Evolutionary conservation across 2,113 vertebrate genomes (phyloP).

Genomic region (Turdus rufiventris): DNA sequence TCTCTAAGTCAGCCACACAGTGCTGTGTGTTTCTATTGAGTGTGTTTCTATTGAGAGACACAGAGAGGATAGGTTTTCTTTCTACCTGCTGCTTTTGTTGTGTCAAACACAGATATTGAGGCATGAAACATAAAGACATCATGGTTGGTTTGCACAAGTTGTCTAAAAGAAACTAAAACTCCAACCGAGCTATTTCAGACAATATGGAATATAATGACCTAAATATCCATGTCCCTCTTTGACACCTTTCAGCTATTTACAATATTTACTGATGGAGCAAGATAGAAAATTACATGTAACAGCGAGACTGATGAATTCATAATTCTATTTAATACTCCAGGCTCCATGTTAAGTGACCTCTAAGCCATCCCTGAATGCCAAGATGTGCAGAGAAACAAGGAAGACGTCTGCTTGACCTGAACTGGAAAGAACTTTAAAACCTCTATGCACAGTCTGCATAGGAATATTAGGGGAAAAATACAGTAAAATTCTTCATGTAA

Average conservation of each 20-base stretch:
- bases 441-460: not conserved
- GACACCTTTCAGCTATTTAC: not conserved
- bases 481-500: constrained; percentile 36
- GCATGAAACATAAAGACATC: not conserved
- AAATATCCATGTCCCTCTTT: not conserved
- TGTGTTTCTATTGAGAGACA: not conserved
- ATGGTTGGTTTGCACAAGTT: not conserved
- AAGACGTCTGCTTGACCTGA: not conserved
- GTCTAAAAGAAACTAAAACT: not conserved
- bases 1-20: not conserved
- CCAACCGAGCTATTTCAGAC: rapidly evolving
- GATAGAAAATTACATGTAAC: not conserved
- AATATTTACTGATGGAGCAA: not conserved
- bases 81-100: not conserved
- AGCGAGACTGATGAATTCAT: not conserved
- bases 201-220: rapidly evolving
- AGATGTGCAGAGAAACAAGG: not conserved
- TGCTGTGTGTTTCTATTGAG: not conserved
- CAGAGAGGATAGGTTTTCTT: rapidly evolving
- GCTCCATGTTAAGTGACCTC: not conserved
- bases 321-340: not conserved
- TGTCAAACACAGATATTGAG: not conserved
- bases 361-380: not conserved
- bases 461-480: not conserved
- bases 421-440: constrained; percentile 1